phyloP scores from a whole-genome alignment of 2,888 invertebrate genomes.

The Drosophila antonietae region DNA sequence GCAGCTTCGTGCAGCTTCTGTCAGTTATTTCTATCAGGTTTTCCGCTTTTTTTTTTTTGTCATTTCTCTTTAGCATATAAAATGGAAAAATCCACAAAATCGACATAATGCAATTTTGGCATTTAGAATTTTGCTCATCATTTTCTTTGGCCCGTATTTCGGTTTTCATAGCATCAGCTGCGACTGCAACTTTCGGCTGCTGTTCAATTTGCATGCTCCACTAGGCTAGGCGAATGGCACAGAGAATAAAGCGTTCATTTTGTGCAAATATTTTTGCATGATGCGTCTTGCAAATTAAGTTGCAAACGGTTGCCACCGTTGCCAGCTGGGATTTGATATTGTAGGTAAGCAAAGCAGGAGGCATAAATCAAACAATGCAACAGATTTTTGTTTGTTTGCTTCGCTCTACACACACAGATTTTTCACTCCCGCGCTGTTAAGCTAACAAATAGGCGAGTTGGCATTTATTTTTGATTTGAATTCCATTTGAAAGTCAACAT shows the following conservation, averaged over 20 bases:
- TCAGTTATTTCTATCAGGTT: constrained; percentile 33
- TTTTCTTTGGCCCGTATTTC: constrained; percentile 35
- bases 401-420: constrained; percentile 3
- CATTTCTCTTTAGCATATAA: constrained; percentile 38
- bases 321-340: constrained; percentile 30
- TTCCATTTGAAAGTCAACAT: constrained; percentile 43
- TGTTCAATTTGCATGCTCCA: constrained; percentile 42
- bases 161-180: constrained; percentile 6
- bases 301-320: constrained; percentile 23
- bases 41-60: neutral
- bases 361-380: constrained; percentile 67
- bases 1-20: constrained; percentile 49
- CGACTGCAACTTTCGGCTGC: constrained; percentile 22
- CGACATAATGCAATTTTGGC: constrained; percentile 76
- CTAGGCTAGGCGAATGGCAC: constrained; percentile 1
- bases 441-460: constrained; percentile 49
- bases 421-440: constrained; percentile 20
- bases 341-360: constrained; percentile 47
- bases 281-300: constrained; percentile 53
- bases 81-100: constrained; percentile 65
- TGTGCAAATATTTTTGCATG: constrained; percentile 53
- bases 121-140: constrained; percentile 52
- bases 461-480: constrained; percentile 65
- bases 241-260: constrained; percentile 25
- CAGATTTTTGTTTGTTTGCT: constrained; percentile 51